Base-by-base conservation (phyloP, 2,113 vertebrate species). In the Neofelis nebulosa region DNA sequence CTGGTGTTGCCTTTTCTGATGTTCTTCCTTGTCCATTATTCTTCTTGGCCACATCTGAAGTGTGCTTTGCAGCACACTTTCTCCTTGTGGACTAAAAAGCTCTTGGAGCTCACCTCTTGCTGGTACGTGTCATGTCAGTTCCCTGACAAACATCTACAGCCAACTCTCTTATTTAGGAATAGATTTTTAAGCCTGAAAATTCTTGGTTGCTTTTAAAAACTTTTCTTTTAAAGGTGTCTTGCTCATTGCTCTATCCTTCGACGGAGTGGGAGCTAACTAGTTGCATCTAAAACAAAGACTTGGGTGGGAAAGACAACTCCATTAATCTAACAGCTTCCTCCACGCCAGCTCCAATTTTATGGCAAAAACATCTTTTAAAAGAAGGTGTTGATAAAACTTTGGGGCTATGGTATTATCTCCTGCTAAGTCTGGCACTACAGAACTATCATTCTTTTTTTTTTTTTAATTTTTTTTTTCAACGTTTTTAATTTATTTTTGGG, bases 161-260 rank as follows among this genome's bases (percentile, higher is more conserved):
- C 23, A 82, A n/a, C 16, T 93, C 19, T 96, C 29, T 76, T 76
- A 66, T 50, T 96, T 93, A 84, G 76, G 91, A 96, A 80, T 31
- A 91, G 61, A 38, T 50, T 78, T 80, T 86, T n/a, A 21, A 69
- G 16, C 25, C 89, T 91, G 63, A 88, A 73, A 45, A 41, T n/a
- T 84, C 45, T 45, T 14, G 21, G 55, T 74, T 85, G n/a, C 36
- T 63, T 38, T 68, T 48, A 7, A 84, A 80, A 84, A 81, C 31
- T 94, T 93, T 71, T 33, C 33, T 48, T 74, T 11, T 76, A 18
- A 48, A 31, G 68, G 15, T 73, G 76, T 18, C 36, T 69, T 50
- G 27, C 27, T 80, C 21, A 36, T 83, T 65, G 61, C 21, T 38
- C 25, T 91, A 23, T 91, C 69, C 97, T 29, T 93, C 21, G 76